These are phyloP conservation scores for Drosophila prostipennis DNA, from an alignment of 2,888 invertebrate species.

Conservation along the genomic window DNA sequence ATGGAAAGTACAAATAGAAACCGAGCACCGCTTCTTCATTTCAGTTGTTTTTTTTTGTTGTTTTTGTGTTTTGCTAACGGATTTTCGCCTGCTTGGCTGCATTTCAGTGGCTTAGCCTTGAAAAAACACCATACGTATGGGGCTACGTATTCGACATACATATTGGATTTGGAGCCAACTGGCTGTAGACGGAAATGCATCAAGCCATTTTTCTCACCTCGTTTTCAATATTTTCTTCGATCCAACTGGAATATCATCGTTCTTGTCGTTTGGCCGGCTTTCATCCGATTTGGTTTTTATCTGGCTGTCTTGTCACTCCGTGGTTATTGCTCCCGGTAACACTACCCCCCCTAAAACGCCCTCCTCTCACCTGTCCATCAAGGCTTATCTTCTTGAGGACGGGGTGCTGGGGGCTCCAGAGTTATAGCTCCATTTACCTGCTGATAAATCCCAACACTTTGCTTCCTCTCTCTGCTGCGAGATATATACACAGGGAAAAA, in stretches of 20 bases:
- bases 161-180: constrained; percentile 33
- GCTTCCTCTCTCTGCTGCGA: neutral
- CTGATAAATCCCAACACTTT: constrained; percentile 11
- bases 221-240: constrained; percentile 20
- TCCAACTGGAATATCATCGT: constrained; percentile 2
- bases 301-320: constrained; percentile 44
- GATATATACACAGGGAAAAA: neutral
- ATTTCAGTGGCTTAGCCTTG: constrained; percentile 30
- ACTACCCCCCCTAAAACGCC: neutral
- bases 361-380: constrained; percentile 32
- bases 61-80: constrained; percentile 27
- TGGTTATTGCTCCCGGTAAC: constrained; percentile 33
- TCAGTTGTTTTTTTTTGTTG: neutral
- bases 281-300: constrained; percentile 26
- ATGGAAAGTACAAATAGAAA: constrained; percentile 80
- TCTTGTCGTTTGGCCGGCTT: constrained; percentile 51
- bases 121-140: constrained; percentile 10
- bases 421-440: constrained; percentile 21
- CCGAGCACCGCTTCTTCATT: constrained; percentile 43
- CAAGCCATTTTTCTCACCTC: constrained; percentile 46
- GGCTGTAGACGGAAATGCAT: constrained; percentile 41
- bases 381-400: constrained; percentile 21
- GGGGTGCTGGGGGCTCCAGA: neutral
- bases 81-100: constrained; percentile 34
- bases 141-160: constrained; percentile 29